Evolutionary conservation across 2,888 invertebrate genomes (phyloP), one percentile per base, ranked within the genome.

Genomic region (Nymphalis polychloros): DNA sequence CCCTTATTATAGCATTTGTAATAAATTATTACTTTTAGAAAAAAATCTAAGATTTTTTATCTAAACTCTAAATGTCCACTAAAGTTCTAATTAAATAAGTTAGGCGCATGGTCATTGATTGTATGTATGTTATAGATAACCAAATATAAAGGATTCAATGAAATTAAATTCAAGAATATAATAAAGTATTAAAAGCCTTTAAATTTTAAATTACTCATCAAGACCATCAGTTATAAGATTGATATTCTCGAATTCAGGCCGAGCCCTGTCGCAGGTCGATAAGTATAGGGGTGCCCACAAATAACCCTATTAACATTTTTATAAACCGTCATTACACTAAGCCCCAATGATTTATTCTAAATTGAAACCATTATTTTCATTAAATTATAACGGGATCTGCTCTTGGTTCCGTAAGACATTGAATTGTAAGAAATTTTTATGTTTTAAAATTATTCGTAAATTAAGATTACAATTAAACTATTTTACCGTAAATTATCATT

Each of bases 261-360:
- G 68, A 71, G 67, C 70, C 59, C 73, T 75, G 76, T 63, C 67
- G 70, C 60, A 64, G 60, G 59, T 68, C 70, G 77, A 78, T 77
- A 77, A 76, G 73, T 72, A 68, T 71, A 69, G 61, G 59, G 57
- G 63, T 20, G 46, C 46, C 31, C 75, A 68, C 73, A 72, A 75
- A 73, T 73, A 70, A 70, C 64, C 61, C 70, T 64, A 75, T 73
- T 74, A 73, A 71, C 64, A 66, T 72, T n/a, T n/a, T n/a, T 68
- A 75, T 72, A 75, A 75, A 74, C 72, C 73, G 73, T 73, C 73
- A 75, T 75, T 74, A 72, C 63, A 67, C 68, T 72, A 73, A 76
- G 71, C 71, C 63, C 55, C 69, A 59, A 73, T 76, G 75, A 76
- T 76, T 77, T 73, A 77, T 74, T 60, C 62, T 64, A 57, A 70